Evolutionary conservation across 2,113 vertebrate genomes (phyloP).

Genomic region (Neomonachus schauinslandi): DNA sequence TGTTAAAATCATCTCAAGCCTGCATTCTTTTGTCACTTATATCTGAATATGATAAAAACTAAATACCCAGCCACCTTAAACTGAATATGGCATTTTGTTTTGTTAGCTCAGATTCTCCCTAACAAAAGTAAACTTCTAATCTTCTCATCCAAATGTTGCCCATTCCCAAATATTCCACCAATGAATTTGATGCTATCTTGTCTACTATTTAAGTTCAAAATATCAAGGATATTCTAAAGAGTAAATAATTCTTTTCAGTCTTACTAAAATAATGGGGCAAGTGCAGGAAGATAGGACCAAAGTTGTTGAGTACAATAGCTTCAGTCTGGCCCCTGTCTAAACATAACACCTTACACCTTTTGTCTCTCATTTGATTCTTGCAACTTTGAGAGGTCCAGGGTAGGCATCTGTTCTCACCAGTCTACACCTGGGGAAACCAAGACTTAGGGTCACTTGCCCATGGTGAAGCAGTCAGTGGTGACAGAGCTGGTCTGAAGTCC

Average conservation of each 20-base stretch:
- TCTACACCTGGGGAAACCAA: neutral
- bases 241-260: neutral
- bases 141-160: neutral
- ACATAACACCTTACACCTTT: neutral
- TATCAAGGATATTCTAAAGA: neutral
- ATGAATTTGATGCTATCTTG: neutral
- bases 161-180: neutral
- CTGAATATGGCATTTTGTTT: neutral
- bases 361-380: neutral
- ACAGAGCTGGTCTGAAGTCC: neutral
- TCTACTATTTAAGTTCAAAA: conserved; percentile 21
- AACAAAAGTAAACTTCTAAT: conserved; percentile 41
- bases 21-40: conserved; percentile 13
- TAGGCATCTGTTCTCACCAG: neutral
- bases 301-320: neutral
- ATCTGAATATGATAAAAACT: neutral
- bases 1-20: neutral
- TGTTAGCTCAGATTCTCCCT: conserved; percentile 26
- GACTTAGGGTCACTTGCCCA: neutral
- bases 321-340: neutral
- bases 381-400: neutral
- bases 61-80: conserved; percentile 11
- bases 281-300: neutral
- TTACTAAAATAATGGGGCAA: conserved; percentile 32
- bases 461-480: neutral